Evolutionary conservation across 2,888 invertebrate genomes (phyloP).

Genomic region (Polyommatus icarus): DNA sequence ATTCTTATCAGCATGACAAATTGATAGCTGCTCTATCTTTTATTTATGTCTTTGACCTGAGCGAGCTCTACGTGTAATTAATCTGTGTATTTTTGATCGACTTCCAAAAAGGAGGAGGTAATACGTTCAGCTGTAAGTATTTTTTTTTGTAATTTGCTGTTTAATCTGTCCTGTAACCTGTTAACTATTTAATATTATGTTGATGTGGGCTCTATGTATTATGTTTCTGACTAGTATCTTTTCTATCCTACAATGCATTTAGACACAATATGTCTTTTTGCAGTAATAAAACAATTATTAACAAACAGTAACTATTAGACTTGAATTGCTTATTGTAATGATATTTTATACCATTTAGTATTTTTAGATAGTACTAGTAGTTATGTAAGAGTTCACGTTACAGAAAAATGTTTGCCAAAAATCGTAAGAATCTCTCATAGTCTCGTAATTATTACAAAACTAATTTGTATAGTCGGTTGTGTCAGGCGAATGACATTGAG

Average conservation of each 20-base stretch:
- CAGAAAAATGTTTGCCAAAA: background rate
- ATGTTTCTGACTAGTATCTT: background rate
- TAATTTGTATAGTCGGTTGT: background rate
- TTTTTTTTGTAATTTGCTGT: background rate
- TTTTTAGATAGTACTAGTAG: background rate
- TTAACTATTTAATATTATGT: too few species aligned
- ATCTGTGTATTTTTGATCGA: background rate
- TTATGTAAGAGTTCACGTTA: background rate
- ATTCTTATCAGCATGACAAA: conserved; percentile 56
- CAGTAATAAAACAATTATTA: background rate
- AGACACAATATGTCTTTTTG: background rate
- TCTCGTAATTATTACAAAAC: conserved; percentile 5
- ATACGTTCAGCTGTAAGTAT: too few species aligned
- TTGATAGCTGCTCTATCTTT: conserved; percentile 32
- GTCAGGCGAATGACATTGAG: conserved; percentile 25
- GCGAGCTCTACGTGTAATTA: background rate
- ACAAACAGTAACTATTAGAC: too few species aligned
- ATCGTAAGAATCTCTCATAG: background rate
- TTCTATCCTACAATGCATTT: background rate
- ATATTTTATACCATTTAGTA: background rate
- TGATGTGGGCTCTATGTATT: too few species aligned
- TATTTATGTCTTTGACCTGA: conserved; percentile 3
- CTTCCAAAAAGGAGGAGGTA: too few species aligned
- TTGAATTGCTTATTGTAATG: background rate
- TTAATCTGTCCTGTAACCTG: background rate